Evolutionary conservation across 2,113 vertebrate genomes (phyloP), one percentile per base, ranked within the genome.

Genomic region (Xiphophorus maculatus): DNA sequence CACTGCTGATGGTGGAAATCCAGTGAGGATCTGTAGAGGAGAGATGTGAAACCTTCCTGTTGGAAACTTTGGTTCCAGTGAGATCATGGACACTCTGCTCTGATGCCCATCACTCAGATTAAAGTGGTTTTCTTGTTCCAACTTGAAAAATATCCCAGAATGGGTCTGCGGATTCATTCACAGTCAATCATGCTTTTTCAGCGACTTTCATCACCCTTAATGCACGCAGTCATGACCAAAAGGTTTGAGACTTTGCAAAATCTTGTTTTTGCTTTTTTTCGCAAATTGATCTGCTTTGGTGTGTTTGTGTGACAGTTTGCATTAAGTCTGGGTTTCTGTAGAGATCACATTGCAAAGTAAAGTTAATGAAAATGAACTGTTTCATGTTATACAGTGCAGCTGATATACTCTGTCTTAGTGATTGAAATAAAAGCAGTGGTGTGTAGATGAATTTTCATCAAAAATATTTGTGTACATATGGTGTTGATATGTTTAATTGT

Each of bases 21-120:
- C n/a, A 86, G 87, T 82, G 88, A 92, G 84, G 69, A 83, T 67
- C 82, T 76, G 79, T 82, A 91, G 91, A 84, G 76, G 70, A 83
- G 79, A 40, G 87, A 91, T 84, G 90, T 76, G 88, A 93, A 90
- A 89, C 85, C 86, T 85, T 89, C 74, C 83, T 88, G 89, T 86
- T 77, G 90, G 92, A 93, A 92, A 92, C 81, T 91, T 91, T 90
- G 90, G 83, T 91, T 90, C 81, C 87, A 87, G 87, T 93, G 92
- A 94, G 91, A 84, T 94, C 92, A 94, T 92, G 89, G 89, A 83
- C 90, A 92, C 92, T 90, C 88, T 90, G 86, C 72, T 89, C 84
- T 82, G 85, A 86, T 48, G 89, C 89, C 90, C 89, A 88, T 93
- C 92, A 88, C 66, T 87, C 74, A 80, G 82, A 82, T 83, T 90